Conservation (phyloP, 2,113 vertebrate species). For the Ceratotherium simum region DNA sequence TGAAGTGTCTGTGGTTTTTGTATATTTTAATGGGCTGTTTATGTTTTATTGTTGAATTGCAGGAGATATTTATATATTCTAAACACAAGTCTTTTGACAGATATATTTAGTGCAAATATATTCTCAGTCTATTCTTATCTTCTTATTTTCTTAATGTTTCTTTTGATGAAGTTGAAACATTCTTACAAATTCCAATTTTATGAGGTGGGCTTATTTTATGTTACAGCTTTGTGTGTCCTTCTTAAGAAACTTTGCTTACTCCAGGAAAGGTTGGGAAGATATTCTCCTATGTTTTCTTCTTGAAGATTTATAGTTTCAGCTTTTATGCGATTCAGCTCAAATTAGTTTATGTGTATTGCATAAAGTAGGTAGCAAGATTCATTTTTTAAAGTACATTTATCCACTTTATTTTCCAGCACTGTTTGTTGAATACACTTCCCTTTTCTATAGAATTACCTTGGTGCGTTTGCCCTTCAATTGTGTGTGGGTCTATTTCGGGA, state of each 20-base stretch:
- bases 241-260: background rate
- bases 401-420: background rate
- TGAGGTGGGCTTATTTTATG: background rate
- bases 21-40: background rate
- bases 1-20: background rate
- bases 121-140: background rate
- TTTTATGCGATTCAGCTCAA: background rate
- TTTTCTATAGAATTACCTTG: background rate
- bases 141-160: background rate
- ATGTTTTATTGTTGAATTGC: background rate
- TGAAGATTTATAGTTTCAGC: background rate
- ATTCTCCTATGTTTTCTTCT: background rate
- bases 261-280: background rate
- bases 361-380: background rate
- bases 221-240: background rate
- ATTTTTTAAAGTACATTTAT: background rate
- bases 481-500: background rate
- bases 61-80: background rate
- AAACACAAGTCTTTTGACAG: background rate
- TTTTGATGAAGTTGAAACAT: constrained; percentile 13
- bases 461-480: background rate
- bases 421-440: background rate
- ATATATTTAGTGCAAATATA: background rate
- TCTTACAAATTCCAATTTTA: background rate
- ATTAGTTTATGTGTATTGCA: background rate